Evolutionary conservation across 2,113 vertebrate genomes (phyloP).

Genomic region (Trematomus loennbergii): DNA sequence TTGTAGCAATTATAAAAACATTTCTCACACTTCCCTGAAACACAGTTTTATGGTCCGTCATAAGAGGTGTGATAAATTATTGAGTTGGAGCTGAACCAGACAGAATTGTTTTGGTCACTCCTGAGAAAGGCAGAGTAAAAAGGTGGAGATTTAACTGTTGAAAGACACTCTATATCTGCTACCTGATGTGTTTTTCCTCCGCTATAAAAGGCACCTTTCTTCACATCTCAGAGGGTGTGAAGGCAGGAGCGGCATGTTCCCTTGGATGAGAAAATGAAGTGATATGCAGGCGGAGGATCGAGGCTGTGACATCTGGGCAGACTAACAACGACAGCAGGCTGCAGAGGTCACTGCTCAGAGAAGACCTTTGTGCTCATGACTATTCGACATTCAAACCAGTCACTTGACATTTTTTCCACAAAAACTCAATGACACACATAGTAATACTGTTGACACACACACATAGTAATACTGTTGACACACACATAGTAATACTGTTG

Average conservation of each 20-base stretch:
- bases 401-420: slow-evolving; percentile 51
- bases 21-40: background rate
- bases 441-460: too few relatives aligned
- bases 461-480: too few relatives aligned
- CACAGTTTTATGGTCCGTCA: slow-evolving; percentile 9
- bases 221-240: background rate
- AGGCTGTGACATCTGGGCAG: slow-evolving; percentile 31
- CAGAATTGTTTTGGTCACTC: background rate
- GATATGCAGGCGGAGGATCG: slow-evolving; percentile 7
- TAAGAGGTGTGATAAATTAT: background rate
- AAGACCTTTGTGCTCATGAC: slow-evolving; percentile 52
- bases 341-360: slow-evolving; percentile 7
- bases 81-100: background rate
- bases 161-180: background rate
- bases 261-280: slow-evolving; percentile 18
- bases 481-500: background rate
- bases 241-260: background rate
- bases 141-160: background rate
- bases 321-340: background rate
- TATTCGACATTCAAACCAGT: slow-evolving; percentile 71
- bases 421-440: background rate
- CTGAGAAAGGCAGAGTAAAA: background rate
- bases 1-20: slow-evolving; percentile 23
- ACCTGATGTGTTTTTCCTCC: background rate
- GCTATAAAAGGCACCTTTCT: background rate